A percentile compares a stretch with the other conserved stretches of the same genome.
phyloP scores from a whole-genome alignment of 2,113 vertebrate genomes.

The Epinephelus fuscoguttatus region DNA sequence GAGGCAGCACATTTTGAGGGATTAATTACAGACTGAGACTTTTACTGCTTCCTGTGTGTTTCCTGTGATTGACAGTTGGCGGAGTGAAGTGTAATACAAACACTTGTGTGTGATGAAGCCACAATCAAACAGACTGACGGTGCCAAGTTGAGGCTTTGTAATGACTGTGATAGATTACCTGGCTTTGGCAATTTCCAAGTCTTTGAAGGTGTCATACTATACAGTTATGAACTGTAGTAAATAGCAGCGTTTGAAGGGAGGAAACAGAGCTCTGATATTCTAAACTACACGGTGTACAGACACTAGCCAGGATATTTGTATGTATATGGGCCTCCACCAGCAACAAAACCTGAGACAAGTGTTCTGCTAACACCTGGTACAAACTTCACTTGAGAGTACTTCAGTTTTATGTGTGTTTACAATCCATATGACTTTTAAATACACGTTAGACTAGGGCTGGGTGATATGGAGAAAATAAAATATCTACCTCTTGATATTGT shows the following conservation, averaged over 20 bases:
- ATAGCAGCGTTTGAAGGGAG: not conserved
- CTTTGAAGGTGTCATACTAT: constrained; percentile 5
- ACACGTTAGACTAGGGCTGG: not conserved
- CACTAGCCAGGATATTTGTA: not conserved
- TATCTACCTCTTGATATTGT: too few species aligned
- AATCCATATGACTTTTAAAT: not conserved
- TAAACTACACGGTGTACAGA: not conserved
- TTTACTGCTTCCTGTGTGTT: constrained; percentile 22
- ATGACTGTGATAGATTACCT: constrained; percentile 5
- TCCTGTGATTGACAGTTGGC: constrained; percentile 36
- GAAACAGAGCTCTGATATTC: not conserved
- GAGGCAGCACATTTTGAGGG: not conserved
- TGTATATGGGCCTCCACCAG: not conserved
- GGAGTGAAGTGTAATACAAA: constrained; percentile 28
- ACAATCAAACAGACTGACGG: constrained; percentile 34
- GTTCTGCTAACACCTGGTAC: not conserved
- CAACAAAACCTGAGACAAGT: not conserved
- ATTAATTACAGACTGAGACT: constrained; percentile 20
- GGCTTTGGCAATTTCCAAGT: constrained; percentile 5
- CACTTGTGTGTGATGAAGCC: constrained; percentile 15
- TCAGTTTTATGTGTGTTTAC: not conserved
- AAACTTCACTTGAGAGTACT: not conserved
- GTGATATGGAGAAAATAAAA: too few species aligned
- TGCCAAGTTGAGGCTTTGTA: not conserved
- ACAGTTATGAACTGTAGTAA: not conserved